Percentiles rank a stretch among this genome's conserved stretches.
Evolutionary conservation across 2,888 invertebrate species (phyloP).

Genomic region (Eremobia ochroleuca): DNA sequence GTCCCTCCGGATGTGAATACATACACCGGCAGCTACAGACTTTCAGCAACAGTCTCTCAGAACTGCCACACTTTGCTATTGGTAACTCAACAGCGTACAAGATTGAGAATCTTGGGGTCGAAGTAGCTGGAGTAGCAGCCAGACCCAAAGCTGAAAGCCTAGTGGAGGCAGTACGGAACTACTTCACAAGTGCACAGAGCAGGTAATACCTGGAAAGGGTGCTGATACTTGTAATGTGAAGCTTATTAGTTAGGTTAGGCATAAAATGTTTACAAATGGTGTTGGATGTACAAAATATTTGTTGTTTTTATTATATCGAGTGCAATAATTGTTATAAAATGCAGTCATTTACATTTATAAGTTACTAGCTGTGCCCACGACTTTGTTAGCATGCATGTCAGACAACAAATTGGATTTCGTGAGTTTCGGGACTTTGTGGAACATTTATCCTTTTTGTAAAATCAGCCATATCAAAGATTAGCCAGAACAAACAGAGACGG

Average conservation of each 20-base stretch:
- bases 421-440: too few relatives aligned
- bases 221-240: conserved; percentile 1
- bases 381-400: not conserved
- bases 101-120: conserved; percentile 85
- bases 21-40: conserved; percentile 85
- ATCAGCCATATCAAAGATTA: not conserved
- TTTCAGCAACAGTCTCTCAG: conserved; percentile 80
- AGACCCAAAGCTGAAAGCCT: conserved; percentile 81
- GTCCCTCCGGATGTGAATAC: conserved; percentile 87
- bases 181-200: conserved; percentile 73
- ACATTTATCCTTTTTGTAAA: too few relatives aligned
- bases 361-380: not conserved
- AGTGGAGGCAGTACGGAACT: conserved; percentile 77
- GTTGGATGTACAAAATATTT: conserved; percentile 66
- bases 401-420: not conserved
- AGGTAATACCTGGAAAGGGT: conserved; percentile 58
- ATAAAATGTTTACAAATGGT: conserved; percentile 46
- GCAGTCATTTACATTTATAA: conserved; percentile 48
- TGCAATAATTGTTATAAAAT: conserved; percentile 54
- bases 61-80: conserved; percentile 86
- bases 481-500: not conserved
- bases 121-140: conserved; percentile 84
- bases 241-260: conserved; percentile 22
- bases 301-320: conserved; percentile 44
- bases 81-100: conserved; percentile 88